Percentiles rank a stretch among this genome's conserved stretches.
Evolutionary conservation across 2,113 vertebrate genomes (phyloP).

Genomic region (Oceanites oceanicus): DNA sequence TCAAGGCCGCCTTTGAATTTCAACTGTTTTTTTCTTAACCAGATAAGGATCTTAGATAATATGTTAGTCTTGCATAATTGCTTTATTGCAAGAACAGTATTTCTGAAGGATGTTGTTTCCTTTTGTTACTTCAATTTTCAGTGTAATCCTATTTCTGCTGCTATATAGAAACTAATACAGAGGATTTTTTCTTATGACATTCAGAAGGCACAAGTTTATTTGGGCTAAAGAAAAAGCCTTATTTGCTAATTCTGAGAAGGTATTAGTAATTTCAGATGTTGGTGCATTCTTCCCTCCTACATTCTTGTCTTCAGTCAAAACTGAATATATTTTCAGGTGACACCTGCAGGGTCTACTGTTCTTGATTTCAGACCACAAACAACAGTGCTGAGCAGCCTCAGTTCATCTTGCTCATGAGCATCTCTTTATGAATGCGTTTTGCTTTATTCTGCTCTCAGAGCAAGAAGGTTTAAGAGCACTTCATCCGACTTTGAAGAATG

Average conservation of each 20-base stretch:
- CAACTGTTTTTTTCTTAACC: background rate
- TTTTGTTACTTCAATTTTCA: background rate
- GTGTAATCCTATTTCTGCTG: background rate
- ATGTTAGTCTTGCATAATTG: conserved; percentile 4
- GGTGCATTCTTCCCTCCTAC: background rate
- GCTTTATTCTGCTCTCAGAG: background rate
- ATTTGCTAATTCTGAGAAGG: background rate
- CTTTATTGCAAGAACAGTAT: background rate
- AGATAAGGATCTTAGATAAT: background rate
- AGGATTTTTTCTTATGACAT: background rate
- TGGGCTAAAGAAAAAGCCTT: background rate
- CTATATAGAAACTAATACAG: background rate
- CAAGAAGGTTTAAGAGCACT: background rate
- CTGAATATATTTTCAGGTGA: background rate
- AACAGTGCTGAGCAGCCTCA: background rate
- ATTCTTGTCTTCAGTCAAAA: background rate
- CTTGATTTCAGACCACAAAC: background rate
- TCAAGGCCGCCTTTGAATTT: conserved; percentile 18
- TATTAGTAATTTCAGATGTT: background rate
- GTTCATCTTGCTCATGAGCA: background rate
- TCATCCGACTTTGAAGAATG: background rate
- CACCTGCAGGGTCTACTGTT: background rate
- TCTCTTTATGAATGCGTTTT: background rate
- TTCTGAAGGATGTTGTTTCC: background rate
- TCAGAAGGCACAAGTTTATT: background rate